Percentiles rank a stretch among this genome's conserved stretches.
Evolutionary conservation across 2,797 vertebrate genomes (phyloP).

Genomic region (Mus minutoides): DNA sequence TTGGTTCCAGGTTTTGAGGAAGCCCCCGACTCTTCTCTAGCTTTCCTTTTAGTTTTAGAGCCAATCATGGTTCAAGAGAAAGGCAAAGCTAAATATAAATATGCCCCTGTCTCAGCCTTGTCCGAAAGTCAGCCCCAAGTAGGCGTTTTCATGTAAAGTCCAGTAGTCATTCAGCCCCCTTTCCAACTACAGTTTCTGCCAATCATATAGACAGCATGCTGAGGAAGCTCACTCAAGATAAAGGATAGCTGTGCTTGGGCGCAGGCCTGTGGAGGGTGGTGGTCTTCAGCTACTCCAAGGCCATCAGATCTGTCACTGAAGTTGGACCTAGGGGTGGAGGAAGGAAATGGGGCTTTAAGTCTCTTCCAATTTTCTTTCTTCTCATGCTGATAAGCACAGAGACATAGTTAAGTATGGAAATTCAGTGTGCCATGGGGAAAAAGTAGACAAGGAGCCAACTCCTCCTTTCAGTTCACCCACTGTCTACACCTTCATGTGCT

Average conservation of each 20-base stretch:
- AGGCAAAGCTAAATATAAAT: slow-evolving; percentile 42
- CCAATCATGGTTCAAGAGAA: slow-evolving; percentile 64
- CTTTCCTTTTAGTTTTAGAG: slow-evolving; percentile 13
- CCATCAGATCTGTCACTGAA: slow-evolving; percentile 75
- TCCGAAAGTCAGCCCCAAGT: slow-evolving; percentile 66
- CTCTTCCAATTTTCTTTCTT: slow-evolving; percentile 57
- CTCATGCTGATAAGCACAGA: slow-evolving; percentile 56
- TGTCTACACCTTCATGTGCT: background rate
- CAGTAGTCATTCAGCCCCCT: slow-evolving; percentile 64
- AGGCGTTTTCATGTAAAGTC: slow-evolving; percentile 74
- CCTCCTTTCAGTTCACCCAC: slow-evolving; percentile 19
- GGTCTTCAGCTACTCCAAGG: slow-evolving; percentile 76
- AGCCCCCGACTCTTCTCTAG: slow-evolving; percentile 46
- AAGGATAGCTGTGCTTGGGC: slow-evolving; percentile 60
- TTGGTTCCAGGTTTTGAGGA: slow-evolving; percentile 45
- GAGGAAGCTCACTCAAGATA: slow-evolving; percentile 70
- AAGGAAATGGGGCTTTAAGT: slow-evolving; percentile 77
- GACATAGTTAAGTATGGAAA: slow-evolving; percentile 55
- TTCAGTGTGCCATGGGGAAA: slow-evolving; percentile 20
- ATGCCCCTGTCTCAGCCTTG: slow-evolving; percentile 36
- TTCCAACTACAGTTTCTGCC: slow-evolving; percentile 69
- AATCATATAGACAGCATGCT: slow-evolving; percentile 63
- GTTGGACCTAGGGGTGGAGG: slow-evolving; percentile 74
- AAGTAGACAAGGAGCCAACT: slow-evolving; percentile 49
- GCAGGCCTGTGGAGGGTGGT: slow-evolving; percentile 65